Evolutionary conservation across 2,113 vertebrate genomes (phyloP).

Genomic region (Lepisosteus osseus): DNA sequence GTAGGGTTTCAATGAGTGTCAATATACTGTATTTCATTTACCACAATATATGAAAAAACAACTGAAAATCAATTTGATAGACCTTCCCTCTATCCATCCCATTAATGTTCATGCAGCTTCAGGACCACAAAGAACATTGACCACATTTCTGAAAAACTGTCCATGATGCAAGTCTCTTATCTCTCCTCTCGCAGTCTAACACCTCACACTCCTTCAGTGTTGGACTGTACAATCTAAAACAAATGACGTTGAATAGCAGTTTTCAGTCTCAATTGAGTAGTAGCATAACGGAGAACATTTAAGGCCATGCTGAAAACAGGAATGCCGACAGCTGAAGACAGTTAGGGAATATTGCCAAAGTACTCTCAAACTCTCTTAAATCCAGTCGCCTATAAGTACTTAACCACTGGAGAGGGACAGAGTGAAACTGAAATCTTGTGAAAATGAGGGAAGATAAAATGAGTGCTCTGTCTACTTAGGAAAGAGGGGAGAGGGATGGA

Average conservation of each 20-base stretch:
- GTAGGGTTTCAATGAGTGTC: too few species aligned
- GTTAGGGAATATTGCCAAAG: slow-evolving; percentile 26
- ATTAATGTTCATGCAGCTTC: too few species aligned
- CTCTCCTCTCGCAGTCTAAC: slow-evolving; percentile 13
- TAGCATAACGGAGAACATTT: slow-evolving; percentile 28
- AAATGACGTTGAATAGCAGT: slow-evolving; percentile 20
- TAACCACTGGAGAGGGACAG: slow-evolving; percentile 23
- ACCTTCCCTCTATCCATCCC: too few species aligned
- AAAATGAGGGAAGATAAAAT: slow-evolving; percentile 30
- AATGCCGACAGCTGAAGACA: slow-evolving; percentile 35
- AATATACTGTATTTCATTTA: too few species aligned
- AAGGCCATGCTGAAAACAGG: slow-evolving; percentile 34
- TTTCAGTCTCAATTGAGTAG: slow-evolving; percentile 13
- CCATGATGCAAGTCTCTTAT: not conserved
- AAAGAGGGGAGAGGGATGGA: slow-evolving; percentile 19
- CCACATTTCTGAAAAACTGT: not conserved
- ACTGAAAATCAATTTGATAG: too few species aligned
- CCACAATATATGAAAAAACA: too few species aligned
- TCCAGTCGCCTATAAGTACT: slow-evolving; percentile 15
- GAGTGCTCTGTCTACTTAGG: slow-evolving; percentile 17
- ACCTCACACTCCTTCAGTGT: slow-evolving; percentile 26
- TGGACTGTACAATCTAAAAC: slow-evolving; percentile 29
- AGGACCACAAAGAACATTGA: too few species aligned
- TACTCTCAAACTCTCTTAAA: slow-evolving; percentile 16
- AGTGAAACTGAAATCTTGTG: slow-evolving; percentile 26